These are phyloP conservation scores for Sebastiscus albofasciatus DNA, from an alignment of 2,797 vertebrate species.

Conservation along the genomic window DNA sequence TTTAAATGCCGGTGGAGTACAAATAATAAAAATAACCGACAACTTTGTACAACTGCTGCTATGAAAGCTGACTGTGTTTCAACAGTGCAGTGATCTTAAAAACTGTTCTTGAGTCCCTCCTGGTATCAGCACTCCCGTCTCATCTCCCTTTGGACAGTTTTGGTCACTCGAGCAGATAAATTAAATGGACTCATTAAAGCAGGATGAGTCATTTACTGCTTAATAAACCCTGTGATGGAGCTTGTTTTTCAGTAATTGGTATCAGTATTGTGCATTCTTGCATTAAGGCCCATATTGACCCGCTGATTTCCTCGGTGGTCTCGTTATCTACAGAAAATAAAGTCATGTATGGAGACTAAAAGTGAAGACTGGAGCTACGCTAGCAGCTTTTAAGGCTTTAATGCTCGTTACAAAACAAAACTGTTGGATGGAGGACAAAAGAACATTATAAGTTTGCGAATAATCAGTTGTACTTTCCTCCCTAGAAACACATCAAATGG, in stretches of 20 bases:
- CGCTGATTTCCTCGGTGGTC: not conserved
- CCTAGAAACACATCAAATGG: too few relatives aligned
- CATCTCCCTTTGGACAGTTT: not conserved
- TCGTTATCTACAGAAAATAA: not conserved
- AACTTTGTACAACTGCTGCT: not conserved
- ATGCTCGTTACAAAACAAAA: not conserved
- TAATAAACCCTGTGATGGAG: not conserved
- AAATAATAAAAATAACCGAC: not conserved
- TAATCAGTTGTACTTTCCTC: too few relatives aligned
- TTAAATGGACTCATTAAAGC: constrained; percentile 23
- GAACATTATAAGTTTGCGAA: not conserved
- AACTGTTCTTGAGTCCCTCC: not conserved
- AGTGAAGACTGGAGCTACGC: not conserved
- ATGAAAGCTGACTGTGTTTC: not conserved
- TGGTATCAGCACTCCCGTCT: not conserved
- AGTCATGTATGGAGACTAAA: not conserved
- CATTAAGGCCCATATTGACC: not conserved
- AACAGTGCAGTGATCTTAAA: not conserved
- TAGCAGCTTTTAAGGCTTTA: not conserved
- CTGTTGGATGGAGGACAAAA: not conserved
- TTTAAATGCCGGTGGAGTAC: not conserved
- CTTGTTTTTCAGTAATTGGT: not conserved
- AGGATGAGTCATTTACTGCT: constrained; percentile 10
- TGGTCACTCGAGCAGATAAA: not conserved
- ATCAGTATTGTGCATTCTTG: not conserved